Evolutionary conservation across 2,888 invertebrate species (phyloP).

Genomic region (Drosophila tripunctata): DNA sequence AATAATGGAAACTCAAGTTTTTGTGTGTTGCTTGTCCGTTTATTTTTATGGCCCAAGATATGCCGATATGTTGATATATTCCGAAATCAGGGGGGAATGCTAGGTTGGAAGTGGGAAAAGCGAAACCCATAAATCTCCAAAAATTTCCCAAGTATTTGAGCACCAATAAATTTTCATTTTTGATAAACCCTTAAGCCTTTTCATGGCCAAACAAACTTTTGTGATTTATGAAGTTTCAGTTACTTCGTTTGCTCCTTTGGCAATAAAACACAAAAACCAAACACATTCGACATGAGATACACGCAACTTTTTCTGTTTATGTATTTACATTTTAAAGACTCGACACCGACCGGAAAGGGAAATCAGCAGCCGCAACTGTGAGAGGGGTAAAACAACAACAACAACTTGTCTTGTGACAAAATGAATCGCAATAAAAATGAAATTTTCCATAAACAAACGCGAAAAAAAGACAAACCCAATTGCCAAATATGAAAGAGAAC

Average conservation of each 20-base stretch:
- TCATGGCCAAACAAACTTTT: slow-evolving; percentile 77
- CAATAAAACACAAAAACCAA: slow-evolving; percentile 63
- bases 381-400: background rate
- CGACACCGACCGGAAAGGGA: background rate
- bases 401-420: slow-evolving; percentile 16
- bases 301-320: slow-evolving; percentile 49
- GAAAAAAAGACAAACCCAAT: background rate
- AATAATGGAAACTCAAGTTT: slow-evolving; percentile 4
- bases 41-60: slow-evolving; percentile 7
- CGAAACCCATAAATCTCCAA: slow-evolving; percentile 70
- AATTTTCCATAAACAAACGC: slow-evolving; percentile 53
- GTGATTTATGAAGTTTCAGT: slow-evolving; percentile 76
- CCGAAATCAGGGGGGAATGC: background rate
- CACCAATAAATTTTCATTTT: slow-evolving; percentile 75
- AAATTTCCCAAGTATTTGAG: slow-evolving; percentile 70
- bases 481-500: slow-evolving; percentile 1
- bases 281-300: slow-evolving; percentile 47
- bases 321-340: slow-evolving; percentile 66
- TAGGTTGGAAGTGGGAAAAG: background rate
- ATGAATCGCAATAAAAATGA: slow-evolving; percentile 47
- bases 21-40: slow-evolving; percentile 12
- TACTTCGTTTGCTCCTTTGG: slow-evolving; percentile 58
- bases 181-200: slow-evolving; percentile 77
- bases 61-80: slow-evolving; percentile 28
- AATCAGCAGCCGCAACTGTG: too few relatives aligned